phyloP scores from a whole-genome alignment of 1,140 invertebrate species.

The Diachasma alloeum region DNA sequence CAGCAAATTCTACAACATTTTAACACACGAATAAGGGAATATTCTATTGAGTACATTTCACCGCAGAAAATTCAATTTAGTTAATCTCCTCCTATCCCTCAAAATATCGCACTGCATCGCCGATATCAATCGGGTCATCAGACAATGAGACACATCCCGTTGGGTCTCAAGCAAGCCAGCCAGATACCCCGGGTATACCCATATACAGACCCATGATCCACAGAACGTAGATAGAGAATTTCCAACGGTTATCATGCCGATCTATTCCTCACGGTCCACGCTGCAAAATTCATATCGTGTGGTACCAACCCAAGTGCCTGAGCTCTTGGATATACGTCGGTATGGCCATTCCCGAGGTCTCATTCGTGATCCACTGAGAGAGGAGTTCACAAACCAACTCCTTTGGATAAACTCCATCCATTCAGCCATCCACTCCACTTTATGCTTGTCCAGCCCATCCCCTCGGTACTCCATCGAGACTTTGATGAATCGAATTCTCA shows the following conservation, averaged over 20 bases:
- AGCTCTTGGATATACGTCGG: neutral
- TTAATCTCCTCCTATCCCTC: conserved; percentile 8
- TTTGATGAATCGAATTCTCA: conserved; percentile 42
- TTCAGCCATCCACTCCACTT: neutral
- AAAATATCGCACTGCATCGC: conserved; percentile 17
- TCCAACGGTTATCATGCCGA: neutral
- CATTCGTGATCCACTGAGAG: neutral
- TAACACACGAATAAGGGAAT: no score
- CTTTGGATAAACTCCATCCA: neutral
- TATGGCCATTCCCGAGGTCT: neutral
- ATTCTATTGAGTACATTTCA: neutral
- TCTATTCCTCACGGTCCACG: conserved; percentile 28
- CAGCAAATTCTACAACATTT: no score
- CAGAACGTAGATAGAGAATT: neutral
- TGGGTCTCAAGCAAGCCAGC: neutral
- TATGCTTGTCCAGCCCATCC: neutral
- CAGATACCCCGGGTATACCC: no score
- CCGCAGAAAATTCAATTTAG: no score
- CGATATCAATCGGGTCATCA: conserved; percentile 44
- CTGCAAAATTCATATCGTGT: conserved; percentile 48
- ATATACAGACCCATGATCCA: conserved; percentile 5
- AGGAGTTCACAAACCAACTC: neutral
- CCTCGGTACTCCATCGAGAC: conserved; percentile 2
- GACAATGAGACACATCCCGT: conserved; percentile 30
- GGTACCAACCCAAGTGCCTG: conserved; percentile 27